A percentile compares a stretch with the other conserved stretches of the same genome.
phyloP scores from a whole-genome alignment of 2,888 invertebrate genomes.

The Auanema sp. region DNA sequence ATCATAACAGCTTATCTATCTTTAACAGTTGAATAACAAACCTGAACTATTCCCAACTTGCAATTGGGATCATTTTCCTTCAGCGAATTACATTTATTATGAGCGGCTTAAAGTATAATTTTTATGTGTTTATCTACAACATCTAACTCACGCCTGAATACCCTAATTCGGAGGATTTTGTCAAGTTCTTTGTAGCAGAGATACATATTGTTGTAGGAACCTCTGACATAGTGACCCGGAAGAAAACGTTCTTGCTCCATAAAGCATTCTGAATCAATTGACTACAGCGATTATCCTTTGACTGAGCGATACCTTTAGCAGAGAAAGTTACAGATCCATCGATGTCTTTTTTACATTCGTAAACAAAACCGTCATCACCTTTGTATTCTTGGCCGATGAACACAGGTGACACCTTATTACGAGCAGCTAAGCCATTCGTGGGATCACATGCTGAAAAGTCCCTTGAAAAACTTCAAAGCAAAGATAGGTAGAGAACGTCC shows the following conservation, averaged over 20 bases:
- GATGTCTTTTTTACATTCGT: conserved; percentile 14
- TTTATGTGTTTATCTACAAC: not conserved
- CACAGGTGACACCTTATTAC: not conserved
- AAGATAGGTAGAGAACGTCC: not conserved
- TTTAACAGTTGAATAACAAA: not conserved
- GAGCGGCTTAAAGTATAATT: not conserved
- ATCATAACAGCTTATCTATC: not conserved
- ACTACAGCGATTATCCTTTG: not conserved
- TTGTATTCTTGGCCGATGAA: conserved; percentile 7
- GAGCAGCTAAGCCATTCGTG: conserved; percentile 9
- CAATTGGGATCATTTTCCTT: not conserved
- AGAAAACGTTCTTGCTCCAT: conserved; percentile 12
- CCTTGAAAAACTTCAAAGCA: not conserved
- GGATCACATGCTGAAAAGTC: conserved; percentile 14
- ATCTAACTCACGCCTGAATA: conserved; percentile 11
- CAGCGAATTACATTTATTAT: not conserved
- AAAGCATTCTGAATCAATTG: conserved; percentile 7
- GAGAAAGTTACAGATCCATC: conserved; percentile 8
- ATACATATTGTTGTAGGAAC: conserved; percentile 5
- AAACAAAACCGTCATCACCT: conserved; percentile 16
- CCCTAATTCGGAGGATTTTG: conserved; percentile 9
- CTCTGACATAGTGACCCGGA: conserved; percentile 14
- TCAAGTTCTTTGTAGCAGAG: conserved; percentile 18
- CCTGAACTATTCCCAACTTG: not conserved
- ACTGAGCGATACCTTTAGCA: conserved; percentile 6